Evolutionary conservation across 2,113 vertebrate species (phyloP).

Genomic region (human): DNA sequence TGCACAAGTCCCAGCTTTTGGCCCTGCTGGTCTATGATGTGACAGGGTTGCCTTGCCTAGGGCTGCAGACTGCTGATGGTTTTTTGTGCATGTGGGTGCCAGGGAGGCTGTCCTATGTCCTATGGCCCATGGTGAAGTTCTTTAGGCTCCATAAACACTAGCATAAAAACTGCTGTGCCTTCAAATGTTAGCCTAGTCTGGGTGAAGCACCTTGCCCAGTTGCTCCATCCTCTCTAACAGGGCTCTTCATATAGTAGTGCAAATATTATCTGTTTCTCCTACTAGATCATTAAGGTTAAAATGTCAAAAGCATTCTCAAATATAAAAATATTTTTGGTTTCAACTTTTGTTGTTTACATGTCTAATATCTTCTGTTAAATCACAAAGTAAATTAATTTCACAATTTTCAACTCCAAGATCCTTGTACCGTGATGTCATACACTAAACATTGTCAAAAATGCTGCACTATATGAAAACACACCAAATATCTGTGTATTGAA

Average conservation of each 20-base stretch:
- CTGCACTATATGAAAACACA: background rate
- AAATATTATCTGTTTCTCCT: background rate
- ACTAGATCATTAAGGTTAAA: background rate
- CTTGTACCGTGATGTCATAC: background rate
- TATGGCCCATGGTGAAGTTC: background rate
- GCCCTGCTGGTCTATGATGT: background rate
- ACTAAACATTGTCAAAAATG: background rate
- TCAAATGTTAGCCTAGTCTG: background rate
- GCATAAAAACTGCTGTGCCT: background rate
- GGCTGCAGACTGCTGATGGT: background rate
- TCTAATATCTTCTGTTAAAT: background rate
- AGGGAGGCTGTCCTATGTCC: background rate
- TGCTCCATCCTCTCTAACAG: background rate
- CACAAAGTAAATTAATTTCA: background rate
- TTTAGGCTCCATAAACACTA: background rate
- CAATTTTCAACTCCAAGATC: background rate
- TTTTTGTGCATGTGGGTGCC: background rate
- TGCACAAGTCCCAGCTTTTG: background rate
- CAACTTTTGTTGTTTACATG: slow-evolving; percentile 11
- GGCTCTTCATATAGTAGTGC: background rate
- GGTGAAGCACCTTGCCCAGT: background rate
- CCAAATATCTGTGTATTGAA: background rate
- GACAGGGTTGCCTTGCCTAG: accelerated
- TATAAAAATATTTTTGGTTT: slow-evolving; percentile 41
- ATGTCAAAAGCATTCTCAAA: background rate